Evolutionary conservation across 2,797 vertebrate genomes (phyloP), one percentile per base, ranked within the genome.

Genomic region (Chiroxiphia lanceolata): DNA sequence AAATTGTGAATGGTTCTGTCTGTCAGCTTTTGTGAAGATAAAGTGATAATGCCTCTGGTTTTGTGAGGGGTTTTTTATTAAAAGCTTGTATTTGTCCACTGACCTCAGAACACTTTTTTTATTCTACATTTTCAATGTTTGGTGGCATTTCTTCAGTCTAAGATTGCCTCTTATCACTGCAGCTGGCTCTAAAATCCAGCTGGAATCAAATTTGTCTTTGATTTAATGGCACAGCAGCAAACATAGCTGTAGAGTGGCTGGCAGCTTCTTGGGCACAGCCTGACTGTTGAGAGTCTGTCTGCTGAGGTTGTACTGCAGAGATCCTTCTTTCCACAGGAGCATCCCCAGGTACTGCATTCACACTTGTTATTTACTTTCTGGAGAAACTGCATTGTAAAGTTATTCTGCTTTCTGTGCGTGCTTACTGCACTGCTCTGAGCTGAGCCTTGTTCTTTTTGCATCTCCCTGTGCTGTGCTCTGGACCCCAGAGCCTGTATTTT

Each of bases 181-280:
- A 89, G 83, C 81, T 89, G 89, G 64, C 71, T 80, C 88, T 86
- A 2, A 83, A 84, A 20, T 88, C 83, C 88, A 90, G 33, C 88
- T 90, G 93, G 82, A 85, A 71, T 88, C 79, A 78, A 63, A 54
- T 11, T 86, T 16, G 17, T 83, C 80, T 91, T 90, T 69, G 80
- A 76, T 91, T 75, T 76, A 82, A 54, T 56, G 80, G 38, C 70
- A 83, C 18, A 65, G 69, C 80, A 51, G 80, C 90, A 83, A 74
- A 33, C 4, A 0, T 34, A 69, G 59, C 59, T 29, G 68, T 84
- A 15, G 83, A 44, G 31, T 17, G 65, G 64, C 69, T 87, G 78
- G 47, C 89, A 92, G 59, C 54, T 82, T 45, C 88, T 85, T 22
- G 5, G 69, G 47, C 87, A 72, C 50, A 68, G 54, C 70, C 70